Percentiles rank a stretch among this genome's conserved stretches.
These are phyloP conservation scores for Pegea sp. DNA, from an alignment of 23 tunicate genomes.

Conservation along the genomic window DNA sequence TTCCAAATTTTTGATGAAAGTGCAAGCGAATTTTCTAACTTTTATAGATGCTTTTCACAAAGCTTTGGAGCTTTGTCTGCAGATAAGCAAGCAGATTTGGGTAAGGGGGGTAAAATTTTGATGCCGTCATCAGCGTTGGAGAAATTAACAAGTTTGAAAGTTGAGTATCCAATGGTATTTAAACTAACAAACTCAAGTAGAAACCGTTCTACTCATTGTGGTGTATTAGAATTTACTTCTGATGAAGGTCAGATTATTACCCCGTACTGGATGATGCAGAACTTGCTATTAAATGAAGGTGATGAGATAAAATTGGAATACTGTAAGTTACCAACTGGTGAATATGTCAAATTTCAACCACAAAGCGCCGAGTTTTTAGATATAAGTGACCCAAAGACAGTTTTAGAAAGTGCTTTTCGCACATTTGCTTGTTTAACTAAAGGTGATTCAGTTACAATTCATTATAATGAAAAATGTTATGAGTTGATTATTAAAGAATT, in stretches of 20 bases:
- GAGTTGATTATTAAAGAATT: constrained; percentile 65
- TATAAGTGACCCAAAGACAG: constrained; percentile 93
- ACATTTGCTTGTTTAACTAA: constrained; percentile 88
- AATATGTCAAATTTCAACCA: constrained; percentile 74
- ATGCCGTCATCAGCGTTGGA: constrained; percentile 92
- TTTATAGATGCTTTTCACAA: constrained; percentile 64
- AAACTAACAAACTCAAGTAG: constrained; percentile 36
- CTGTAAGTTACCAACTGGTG: constrained; percentile 71
- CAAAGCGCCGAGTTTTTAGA: constrained; percentile 55
- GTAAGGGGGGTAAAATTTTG: constrained; percentile 74
- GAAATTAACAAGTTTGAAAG: constrained; percentile 47
- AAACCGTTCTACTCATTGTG: constrained; percentile 67
- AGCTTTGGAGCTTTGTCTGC: constrained; percentile 57
- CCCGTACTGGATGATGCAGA: constrained; percentile 99
- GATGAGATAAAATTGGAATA: constrained; percentile 55
- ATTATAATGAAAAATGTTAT: constrained; percentile 64
- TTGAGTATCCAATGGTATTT: constrained; percentile 85
- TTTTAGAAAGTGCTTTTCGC: constrained; percentile 77
- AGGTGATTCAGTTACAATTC: constrained; percentile 75
- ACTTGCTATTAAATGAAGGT: constrained; percentile 56
- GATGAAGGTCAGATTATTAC: constrained; percentile 73
- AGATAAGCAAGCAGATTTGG: constrained; percentile 41
- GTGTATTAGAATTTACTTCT: constrained; percentile 83
- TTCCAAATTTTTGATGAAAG: neutral
- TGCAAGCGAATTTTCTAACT: constrained; percentile 15